Conservation (phyloP, 2,113 vertebrate species). For the Cyprinodon variegatus region DNA sequence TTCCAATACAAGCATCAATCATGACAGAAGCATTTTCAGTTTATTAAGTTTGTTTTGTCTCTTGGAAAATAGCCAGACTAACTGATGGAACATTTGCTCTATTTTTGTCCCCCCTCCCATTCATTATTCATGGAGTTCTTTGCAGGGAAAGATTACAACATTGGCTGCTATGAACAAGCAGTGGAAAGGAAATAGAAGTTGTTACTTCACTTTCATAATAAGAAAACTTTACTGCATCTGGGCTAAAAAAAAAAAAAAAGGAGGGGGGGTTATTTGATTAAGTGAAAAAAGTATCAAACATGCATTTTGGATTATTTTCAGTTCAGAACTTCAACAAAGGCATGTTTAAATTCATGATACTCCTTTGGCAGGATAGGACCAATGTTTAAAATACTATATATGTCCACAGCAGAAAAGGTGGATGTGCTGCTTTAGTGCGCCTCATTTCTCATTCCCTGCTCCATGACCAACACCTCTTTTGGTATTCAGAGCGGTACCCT, state of each 20-base stretch:
- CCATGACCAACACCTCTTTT: constrained; percentile 76
- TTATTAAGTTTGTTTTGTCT: constrained; percentile 25
- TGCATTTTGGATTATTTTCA: background rate
- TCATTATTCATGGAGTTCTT: constrained; percentile 58
- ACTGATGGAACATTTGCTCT: constrained; percentile 50
- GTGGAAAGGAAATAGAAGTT: background rate
- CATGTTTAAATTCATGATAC: background rate
- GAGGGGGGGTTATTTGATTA: background rate
- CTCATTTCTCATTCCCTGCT: constrained; percentile 46
- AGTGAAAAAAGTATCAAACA: background rate
- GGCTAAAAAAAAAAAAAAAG: background rate
- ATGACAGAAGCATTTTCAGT: constrained; percentile 9
- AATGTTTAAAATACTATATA: background rate
- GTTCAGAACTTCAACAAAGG: background rate
- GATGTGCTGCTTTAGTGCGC: constrained; percentile 75
- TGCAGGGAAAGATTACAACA: constrained; percentile 50
- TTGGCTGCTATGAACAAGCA: constrained; percentile 23
- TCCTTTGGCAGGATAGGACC: background rate
- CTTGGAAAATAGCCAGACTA: constrained; percentile 14
- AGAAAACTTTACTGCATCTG: background rate
- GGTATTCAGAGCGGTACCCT: constrained; percentile 88
- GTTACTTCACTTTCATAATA: background rate
- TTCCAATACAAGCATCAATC: constrained; percentile 11
- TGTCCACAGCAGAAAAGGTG: constrained; percentile 80
- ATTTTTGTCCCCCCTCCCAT: constrained; percentile 63